phyloP scores from a whole-genome alignment of 1,140 invertebrate species.

The Bombus breviceps region DNA sequence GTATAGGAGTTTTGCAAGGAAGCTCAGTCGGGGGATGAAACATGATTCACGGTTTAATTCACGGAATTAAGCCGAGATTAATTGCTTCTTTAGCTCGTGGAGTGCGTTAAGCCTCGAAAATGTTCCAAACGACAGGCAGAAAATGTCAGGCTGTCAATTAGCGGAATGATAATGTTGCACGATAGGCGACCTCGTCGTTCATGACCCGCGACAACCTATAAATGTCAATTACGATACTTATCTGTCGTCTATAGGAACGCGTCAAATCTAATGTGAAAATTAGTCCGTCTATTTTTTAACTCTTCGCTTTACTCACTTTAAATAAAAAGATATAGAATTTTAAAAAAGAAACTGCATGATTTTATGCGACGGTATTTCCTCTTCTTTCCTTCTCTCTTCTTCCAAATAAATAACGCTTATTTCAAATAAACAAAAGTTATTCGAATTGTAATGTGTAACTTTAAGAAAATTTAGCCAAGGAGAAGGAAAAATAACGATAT shows the following conservation, averaged over 20 bases:
- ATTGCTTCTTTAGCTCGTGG: slow-evolving; percentile 31
- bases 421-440: background rate
- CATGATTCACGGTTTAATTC: slow-evolving; percentile 15
- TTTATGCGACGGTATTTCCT: background rate
- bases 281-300: background rate
- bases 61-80: slow-evolving; percentile 11
- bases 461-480: too few relatives aligned
- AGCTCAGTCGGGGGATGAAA: background rate
- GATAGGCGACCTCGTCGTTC: slow-evolving; percentile 22
- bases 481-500: too few relatives aligned
- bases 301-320: too few relatives aligned
- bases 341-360: background rate
- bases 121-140: slow-evolving; percentile 23
- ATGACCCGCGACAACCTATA: slow-evolving; percentile 54
- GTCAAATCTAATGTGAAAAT: background rate
- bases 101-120: slow-evolving; percentile 55
- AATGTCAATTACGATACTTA: slow-evolving; percentile 60
- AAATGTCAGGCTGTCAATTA: slow-evolving; percentile 70
- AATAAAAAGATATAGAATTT: background rate
- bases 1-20: background rate
- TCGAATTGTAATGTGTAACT: too few relatives aligned
- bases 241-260: background rate
- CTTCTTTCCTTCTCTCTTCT: background rate
- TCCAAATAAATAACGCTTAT: background rate
- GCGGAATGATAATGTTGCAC: slow-evolving; percentile 48